A percentile compares a stretch with the other conserved stretches of the same genome.
These are phyloP conservation scores for Leptopilina clavipes DNA, from an alignment of 1,140 invertebrate genomes.

Conservation along the genomic window DNA sequence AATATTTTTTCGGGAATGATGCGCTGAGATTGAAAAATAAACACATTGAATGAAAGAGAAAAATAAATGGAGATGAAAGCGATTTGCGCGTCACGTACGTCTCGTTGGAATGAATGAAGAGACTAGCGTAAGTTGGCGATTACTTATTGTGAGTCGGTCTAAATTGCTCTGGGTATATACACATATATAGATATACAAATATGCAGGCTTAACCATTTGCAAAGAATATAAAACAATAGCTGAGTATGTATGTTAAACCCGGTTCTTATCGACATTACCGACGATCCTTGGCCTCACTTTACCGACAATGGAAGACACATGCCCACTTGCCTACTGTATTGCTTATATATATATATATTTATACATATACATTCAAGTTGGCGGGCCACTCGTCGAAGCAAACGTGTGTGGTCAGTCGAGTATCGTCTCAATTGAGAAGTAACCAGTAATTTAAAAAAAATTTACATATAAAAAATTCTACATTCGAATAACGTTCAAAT, in stretches of 20 bases:
- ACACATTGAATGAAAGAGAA: too few species aligned
- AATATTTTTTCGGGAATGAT: too few species aligned
- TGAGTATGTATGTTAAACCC: slow-evolving; percentile 57
- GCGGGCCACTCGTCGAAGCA: slow-evolving; percentile 44
- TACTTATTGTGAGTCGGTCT: neutral
- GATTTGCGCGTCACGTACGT: neutral
- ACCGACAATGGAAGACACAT: slow-evolving; percentile 51
- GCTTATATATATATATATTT: too few species aligned
- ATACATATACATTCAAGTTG: slow-evolving; percentile 36
- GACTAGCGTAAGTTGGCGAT: neutral
- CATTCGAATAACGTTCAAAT: too few species aligned
- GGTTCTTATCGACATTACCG: slow-evolving; percentile 51
- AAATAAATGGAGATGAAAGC: neutral
- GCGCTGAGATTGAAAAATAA: too few species aligned
- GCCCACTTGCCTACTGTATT: slow-evolving; percentile 50
- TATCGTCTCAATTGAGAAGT: slow-evolving; percentile 70
- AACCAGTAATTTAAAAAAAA: too few species aligned
- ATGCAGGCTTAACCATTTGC: slow-evolving; percentile 33
- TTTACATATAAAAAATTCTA: too few species aligned
- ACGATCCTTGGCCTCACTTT: slow-evolving; percentile 42
- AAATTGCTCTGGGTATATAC: neutral
- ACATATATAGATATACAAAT: slow-evolving; percentile 42
- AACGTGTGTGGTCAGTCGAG: slow-evolving; percentile 67
- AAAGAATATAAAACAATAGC: slow-evolving; percentile 49
- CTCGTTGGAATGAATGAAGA: neutral